Conservation (phyloP, 1,140 invertebrate genomes). For the Apolygus lucorum region DNA sequence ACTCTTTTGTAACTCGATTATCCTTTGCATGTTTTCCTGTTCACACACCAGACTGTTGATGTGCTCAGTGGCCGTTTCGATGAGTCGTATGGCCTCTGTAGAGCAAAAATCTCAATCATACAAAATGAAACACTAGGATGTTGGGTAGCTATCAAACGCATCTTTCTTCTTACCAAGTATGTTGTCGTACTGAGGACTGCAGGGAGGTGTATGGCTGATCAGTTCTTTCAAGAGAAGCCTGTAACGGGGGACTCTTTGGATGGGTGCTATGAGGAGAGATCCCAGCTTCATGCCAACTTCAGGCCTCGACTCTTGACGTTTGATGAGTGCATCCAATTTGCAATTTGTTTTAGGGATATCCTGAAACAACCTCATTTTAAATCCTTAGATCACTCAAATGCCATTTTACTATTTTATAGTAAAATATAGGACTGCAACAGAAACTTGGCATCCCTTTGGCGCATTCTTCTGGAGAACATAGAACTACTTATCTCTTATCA, state of each 20-base stretch:
- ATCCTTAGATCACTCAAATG: too few relatives aligned
- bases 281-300: slow-evolving; percentile 60
- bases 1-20: slow-evolving; percentile 56
- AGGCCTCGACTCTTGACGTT: slow-evolving; percentile 55
- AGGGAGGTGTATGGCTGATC: slow-evolving; percentile 47
- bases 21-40: slow-evolving; percentile 58
- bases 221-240: slow-evolving; percentile 60
- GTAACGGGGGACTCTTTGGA: slow-evolving; percentile 67
- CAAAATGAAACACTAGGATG: neutral
- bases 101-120: too few relatives aligned
- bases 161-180: slow-evolving; percentile 21
- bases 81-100: slow-evolving; percentile 54
- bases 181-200: slow-evolving; percentile 27
- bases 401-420: too few relatives aligned
- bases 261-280: slow-evolving; percentile 62
- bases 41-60: slow-evolving; percentile 62
- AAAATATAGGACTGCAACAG: too few relatives aligned
- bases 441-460: too few relatives aligned
- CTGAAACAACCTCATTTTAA: too few relatives aligned
- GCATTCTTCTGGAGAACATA: too few relatives aligned
- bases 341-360: slow-evolving; percentile 48
- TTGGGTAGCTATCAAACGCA: too few relatives aligned
- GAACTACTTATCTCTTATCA: too few relatives aligned
- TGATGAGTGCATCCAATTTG: slow-evolving; percentile 50
- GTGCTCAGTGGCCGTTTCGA: slow-evolving; percentile 56